A percentile compares a stretch with the other conserved stretches of the same genome.
Evolutionary conservation across 2,888 invertebrate genomes (phyloP).

Genomic region (Carpatolechia fugitivella): DNA sequence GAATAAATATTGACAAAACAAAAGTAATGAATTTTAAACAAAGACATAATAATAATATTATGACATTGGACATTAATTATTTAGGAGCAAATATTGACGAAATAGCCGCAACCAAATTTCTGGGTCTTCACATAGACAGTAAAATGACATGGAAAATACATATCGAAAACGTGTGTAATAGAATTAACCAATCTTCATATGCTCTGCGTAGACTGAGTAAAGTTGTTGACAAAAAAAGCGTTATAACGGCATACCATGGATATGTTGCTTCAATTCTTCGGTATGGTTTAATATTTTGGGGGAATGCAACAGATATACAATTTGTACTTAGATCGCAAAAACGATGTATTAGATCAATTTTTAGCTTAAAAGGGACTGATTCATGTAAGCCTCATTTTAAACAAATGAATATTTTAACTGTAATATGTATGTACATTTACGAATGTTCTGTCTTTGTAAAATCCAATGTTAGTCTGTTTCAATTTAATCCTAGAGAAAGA

Average conservation of each 20-base stretch:
- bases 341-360: not conserved
- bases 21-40: not conserved
- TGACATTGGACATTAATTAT: not conserved
- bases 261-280: not conserved
- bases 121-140: slow-evolving; percentile 1
- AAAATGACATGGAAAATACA: not conserved
- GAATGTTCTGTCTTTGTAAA: not conserved
- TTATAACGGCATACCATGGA: slow-evolving; percentile 4
- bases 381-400: not conserved
- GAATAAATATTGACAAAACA: not conserved
- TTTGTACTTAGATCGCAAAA: slow-evolving; percentile 1
- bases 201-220: not conserved
- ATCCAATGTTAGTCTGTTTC: no score
- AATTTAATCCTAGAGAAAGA: no score
- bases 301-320: not conserved
- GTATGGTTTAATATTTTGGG: slow-evolving; percentile 8
- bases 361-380: not conserved
- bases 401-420: not conserved
- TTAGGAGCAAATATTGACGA: not conserved
- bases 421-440: not conserved
- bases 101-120: not conserved
- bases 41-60: not conserved
- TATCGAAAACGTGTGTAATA: not conserved
- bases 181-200: slow-evolving; percentile 1
- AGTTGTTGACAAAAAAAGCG: not conserved